Conservation (phyloP, 2,888 invertebrate genomes). For the Beris chalybata region DNA sequence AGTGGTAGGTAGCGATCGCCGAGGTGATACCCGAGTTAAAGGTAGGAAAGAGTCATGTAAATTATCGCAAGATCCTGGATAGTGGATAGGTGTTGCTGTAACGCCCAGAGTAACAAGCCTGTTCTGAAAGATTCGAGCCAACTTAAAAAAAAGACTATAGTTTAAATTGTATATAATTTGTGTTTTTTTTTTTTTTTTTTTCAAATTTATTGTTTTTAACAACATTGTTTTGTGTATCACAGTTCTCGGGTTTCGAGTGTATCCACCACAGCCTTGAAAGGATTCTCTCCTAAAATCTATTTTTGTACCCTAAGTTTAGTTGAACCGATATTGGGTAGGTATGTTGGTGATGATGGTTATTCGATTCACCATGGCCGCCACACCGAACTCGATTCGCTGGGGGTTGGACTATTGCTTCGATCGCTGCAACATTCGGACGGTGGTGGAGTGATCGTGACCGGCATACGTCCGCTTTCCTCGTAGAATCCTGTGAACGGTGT, state of each 20-base stretch:
- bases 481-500: conserved; percentile 24
- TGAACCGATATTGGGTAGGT: no score
- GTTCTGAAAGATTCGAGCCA: no score
- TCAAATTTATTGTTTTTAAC: not conserved
- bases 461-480: conserved; percentile 39
- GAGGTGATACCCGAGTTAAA: no score
- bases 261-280: conserved; percentile 34
- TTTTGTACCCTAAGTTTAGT: not conserved
- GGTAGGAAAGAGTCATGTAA: no score
- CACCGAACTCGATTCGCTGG: conserved; percentile 51
- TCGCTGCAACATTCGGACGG: conserved; percentile 55
- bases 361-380: conserved; percentile 55
- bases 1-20: no score
- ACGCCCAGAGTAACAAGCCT: no score
- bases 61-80: no score
- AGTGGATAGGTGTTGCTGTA: no score
- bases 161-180: conserved; percentile 5
- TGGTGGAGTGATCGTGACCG: conserved; percentile 51
- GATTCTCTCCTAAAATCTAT: not conserved
- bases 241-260: conserved; percentile 15
- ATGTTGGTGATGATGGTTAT: not conserved
- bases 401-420: conserved; percentile 53
- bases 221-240: conserved; percentile 23
- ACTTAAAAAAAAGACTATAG: not conserved
- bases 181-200: not conserved